Base-by-base conservation (phyloP, 2,113 vertebrate species). In the Bubo bubo region DNA sequence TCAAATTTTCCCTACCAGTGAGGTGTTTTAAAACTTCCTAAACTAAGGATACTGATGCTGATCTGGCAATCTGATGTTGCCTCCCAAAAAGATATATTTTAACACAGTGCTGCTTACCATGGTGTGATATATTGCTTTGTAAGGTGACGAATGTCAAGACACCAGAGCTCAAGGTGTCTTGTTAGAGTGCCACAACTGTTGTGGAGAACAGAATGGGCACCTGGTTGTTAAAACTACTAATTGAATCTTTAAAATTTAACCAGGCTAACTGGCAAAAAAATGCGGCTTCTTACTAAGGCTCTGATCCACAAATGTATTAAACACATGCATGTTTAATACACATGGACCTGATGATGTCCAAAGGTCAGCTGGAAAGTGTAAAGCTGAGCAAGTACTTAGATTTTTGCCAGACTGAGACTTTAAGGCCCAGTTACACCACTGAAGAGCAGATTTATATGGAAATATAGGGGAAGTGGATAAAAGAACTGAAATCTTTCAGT, bases 111-210 rank as follows among this genome's bases (percentile, higher is more conserved):
- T 50, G 15, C 17, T 75, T 74, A 52, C 5, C 18, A 2, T 5
- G 3, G 5, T 5, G 2, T 45, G 8, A 3, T 16, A 3, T 19
- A n/a, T 26, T 63, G 12, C 2, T 45, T 88, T 67, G 4, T 19
- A 53, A 90, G 3, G 5, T 35, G 45, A 60, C 1, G 9, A 15
- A 66, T 32, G 10, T 4, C 23, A 76, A 56, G 58, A 67, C 20
- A 32, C 7, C 34, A 52, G 20, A 86, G 5, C 19, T 23, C 47
- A 64, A 32, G 19, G 13, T 27, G 8, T 26, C 7, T 2, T 43
- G 12, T 21, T 12, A 64, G 14, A 41, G 24, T 60, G 16, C 23
- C 88, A 23, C 17, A 59, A 7, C 10, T 68, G 10, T 39, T 87
- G 45, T 67, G 45, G 21, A 73, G 39, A 70, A 55, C 2, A 72